Conservation (phyloP, 2,888 invertebrate species). For the Amphipyra berbera region DNA sequence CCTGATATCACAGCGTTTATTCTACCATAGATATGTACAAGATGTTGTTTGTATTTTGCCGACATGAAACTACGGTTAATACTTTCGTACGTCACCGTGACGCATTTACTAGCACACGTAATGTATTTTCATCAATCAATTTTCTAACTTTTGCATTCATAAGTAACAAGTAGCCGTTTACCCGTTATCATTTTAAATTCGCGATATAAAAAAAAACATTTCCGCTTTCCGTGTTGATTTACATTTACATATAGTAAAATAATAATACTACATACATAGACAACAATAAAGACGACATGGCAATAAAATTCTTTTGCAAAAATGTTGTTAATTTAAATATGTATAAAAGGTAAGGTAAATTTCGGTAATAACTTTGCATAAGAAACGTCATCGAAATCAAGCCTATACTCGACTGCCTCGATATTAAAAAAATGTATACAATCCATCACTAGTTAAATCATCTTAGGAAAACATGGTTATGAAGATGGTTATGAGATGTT, state of each 20-base stretch:
- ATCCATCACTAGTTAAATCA: constrained; percentile 15
- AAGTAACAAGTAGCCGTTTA: constrained; percentile 19
- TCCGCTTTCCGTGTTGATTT: constrained; percentile 34
- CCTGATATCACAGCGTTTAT: constrained; percentile 29
- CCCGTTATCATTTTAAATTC: constrained; percentile 43
- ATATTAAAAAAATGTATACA: constrained; percentile 6
- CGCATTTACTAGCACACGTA: constrained; percentile 17
- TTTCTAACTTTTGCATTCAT: constrained; percentile 29
- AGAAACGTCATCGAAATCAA: constrained; percentile 15
- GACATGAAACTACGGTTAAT: constrained; percentile 18
- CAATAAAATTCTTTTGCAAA: no score
- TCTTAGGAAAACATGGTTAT: constrained; percentile 22
- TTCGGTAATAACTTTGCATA: not conserved
- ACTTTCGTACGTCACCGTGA: constrained; percentile 20
- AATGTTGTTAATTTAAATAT: no score
- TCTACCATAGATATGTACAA: constrained; percentile 7
- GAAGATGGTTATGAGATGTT: constrained; percentile 11
- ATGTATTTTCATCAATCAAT: constrained; percentile 28
- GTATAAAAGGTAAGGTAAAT: not conserved
- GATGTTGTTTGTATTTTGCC: constrained; percentile 11
- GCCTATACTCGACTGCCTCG: not conserved
- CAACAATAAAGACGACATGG: not conserved
- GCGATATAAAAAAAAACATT: constrained; percentile 47
- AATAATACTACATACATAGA: constrained; percentile 7
- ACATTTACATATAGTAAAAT: constrained; percentile 17